A percentile compares a stretch with the other conserved stretches of the same genome.
phyloP scores from a whole-genome alignment of 1,140 invertebrate genomes.

The Lucilia cuprina region DNA sequence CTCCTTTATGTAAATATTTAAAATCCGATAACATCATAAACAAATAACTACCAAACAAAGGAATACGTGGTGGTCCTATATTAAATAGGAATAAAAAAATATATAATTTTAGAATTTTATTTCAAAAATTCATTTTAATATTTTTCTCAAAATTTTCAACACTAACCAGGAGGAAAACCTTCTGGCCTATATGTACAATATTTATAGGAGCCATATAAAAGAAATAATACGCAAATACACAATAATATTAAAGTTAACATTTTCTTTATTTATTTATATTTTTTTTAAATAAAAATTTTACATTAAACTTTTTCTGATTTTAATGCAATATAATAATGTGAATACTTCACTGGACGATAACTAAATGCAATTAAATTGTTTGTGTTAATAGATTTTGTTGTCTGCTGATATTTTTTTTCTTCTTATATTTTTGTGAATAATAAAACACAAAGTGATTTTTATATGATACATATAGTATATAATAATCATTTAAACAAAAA shows the following conservation, averaged over 20 bases:
- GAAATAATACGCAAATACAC: slow-evolving; percentile 38
- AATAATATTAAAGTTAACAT: slow-evolving; percentile 48
- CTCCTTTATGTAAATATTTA: slow-evolving; percentile 57
- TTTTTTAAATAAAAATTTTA: background rate
- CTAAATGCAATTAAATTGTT: background rate
- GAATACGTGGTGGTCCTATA: slow-evolving; percentile 54
- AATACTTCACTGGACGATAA: background rate
- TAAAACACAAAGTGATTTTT: background rate
- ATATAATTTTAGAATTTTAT: slow-evolving; percentile 7
- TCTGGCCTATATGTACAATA: slow-evolving; percentile 47
- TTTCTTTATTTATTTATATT: slow-evolving; percentile 48
- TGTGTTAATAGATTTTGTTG: background rate
- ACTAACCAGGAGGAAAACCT: slow-evolving; percentile 56
- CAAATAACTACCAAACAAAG: slow-evolving; percentile 56
- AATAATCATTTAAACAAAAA: background rate
- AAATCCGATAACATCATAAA: slow-evolving; percentile 54
- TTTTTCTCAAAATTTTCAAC: background rate
- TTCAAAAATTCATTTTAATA: background rate
- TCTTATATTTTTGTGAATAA: background rate
- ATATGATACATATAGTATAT: background rate
- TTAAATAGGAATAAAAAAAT: slow-evolving; percentile 1
- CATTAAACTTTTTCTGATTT: background rate
- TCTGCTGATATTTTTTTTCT: background rate
- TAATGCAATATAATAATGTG: background rate
- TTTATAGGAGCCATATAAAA: slow-evolving; percentile 47